Conservation (phyloP, 2,113 vertebrate genomes). For the Corynorhinus townsendii region DNA sequence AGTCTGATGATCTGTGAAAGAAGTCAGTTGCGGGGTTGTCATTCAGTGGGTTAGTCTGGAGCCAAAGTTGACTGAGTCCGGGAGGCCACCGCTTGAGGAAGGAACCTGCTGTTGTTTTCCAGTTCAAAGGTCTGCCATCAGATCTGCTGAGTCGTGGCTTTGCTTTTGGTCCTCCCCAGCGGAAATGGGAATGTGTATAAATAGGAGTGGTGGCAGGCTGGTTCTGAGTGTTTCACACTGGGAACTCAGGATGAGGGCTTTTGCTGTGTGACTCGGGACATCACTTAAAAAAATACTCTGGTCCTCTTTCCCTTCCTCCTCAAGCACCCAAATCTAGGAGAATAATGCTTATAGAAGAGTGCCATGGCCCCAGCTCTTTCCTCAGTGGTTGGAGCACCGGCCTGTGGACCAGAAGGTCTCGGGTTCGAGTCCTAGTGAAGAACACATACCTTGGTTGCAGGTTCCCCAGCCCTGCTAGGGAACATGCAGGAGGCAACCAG, state of each 20-base stretch:
- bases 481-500: neutral
- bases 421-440: neutral
- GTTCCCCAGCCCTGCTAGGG: neutral
- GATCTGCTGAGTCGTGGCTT: constrained; percentile 53
- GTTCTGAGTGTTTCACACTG: neutral
- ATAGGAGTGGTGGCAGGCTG: constrained; percentile 4
- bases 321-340: neutral
- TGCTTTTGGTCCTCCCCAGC: neutral
- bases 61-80: neutral
- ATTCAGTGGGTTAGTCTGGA: neutral
- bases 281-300: neutral
- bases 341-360: too few species aligned
- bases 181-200: constrained; percentile 11
- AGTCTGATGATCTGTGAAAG: neutral
- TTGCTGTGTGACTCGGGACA: neutral
- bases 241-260: neutral
- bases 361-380: neutral
- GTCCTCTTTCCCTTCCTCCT: neutral
- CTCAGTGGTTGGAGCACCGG: neutral
- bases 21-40: neutral
- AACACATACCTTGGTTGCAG: neutral
- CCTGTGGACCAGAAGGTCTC: neutral
- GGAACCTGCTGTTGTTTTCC: neutral
- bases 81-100: neutral
- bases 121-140: constrained; percentile 51